Evolutionary conservation across 2,113 vertebrate species (phyloP).

Genomic region (Amazona vittata): DNA sequence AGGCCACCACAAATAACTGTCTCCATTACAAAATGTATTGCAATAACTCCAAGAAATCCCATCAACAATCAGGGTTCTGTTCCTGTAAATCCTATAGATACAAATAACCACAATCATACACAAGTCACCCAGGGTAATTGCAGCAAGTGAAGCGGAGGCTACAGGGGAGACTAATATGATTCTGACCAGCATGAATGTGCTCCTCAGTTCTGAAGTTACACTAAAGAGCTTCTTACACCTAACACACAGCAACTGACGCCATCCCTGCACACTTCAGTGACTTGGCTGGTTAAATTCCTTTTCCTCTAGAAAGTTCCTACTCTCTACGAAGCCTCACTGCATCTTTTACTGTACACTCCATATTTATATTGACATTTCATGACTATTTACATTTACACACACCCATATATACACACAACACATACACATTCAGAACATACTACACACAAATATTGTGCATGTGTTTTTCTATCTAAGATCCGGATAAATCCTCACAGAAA

Average conservation of each 20-base stretch:
- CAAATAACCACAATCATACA: neutral
- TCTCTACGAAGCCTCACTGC: neutral
- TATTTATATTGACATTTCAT: neutral
- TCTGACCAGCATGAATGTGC: neutral
- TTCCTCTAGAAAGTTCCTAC: neutral
- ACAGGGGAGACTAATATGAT: neutral
- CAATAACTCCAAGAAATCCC: neutral
- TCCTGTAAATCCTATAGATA: neutral
- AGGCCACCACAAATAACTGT: neutral
- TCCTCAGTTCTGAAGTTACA: neutral
- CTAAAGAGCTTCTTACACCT: neutral
- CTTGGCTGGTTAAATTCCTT: neutral
- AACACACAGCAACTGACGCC: neutral
- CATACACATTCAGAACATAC: neutral
- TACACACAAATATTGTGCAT: neutral
- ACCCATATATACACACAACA: neutral
- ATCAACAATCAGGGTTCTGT: neutral
- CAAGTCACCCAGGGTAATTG: neutral
- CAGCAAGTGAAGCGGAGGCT: neutral
- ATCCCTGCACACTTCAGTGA: neutral
- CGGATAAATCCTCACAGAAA: neutral
- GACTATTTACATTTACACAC: neutral
- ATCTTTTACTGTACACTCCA: neutral
- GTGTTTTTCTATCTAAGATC: neutral
- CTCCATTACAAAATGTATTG: neutral